Percentiles rank a stretch among this genome's conserved stretches.
phyloP scores from a whole-genome alignment of 2,113 vertebrate genomes.

The rat (Rattus norvegicus) region DNA sequence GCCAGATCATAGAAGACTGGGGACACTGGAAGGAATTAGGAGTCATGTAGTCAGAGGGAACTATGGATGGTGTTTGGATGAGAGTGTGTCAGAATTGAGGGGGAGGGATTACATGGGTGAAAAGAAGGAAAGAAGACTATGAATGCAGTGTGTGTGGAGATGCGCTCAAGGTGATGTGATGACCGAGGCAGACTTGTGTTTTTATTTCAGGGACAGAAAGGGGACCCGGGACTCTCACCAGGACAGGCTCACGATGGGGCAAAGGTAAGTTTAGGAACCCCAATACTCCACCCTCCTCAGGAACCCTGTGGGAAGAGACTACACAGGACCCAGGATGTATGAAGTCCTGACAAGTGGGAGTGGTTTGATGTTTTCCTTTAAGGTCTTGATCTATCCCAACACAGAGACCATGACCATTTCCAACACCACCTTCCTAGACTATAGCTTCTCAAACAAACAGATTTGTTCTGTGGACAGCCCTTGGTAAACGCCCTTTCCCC shows the following conservation, averaged over 20 bases:
- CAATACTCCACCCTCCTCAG: not conserved
- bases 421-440: not conserved
- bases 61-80: not conserved
- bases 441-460: not conserved
- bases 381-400: not conserved
- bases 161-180: not conserved
- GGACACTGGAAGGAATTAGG: not conserved
- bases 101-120: not conserved
- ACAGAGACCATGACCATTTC: not conserved
- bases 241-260: constrained; percentile 93
- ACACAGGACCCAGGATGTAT: fast-evolving
- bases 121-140: not conserved
- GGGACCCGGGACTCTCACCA: constrained; percentile 96
- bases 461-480: not conserved
- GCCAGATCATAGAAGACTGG: not conserved
- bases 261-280: constrained; percentile 88
- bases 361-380: not conserved
- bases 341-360: not conserved
- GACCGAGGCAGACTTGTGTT: constrained; percentile 75
- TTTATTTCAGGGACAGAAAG: constrained; percentile 94
- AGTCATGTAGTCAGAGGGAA: not conserved
- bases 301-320: not conserved
- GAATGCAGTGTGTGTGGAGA: not conserved
- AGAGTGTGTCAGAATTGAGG: not conserved
- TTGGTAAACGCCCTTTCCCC: not conserved